Evolutionary conservation across 2,888 invertebrate genomes (phyloP), one percentile per base, ranked within the genome.

Genomic region (Augochlorella aurata): DNA sequence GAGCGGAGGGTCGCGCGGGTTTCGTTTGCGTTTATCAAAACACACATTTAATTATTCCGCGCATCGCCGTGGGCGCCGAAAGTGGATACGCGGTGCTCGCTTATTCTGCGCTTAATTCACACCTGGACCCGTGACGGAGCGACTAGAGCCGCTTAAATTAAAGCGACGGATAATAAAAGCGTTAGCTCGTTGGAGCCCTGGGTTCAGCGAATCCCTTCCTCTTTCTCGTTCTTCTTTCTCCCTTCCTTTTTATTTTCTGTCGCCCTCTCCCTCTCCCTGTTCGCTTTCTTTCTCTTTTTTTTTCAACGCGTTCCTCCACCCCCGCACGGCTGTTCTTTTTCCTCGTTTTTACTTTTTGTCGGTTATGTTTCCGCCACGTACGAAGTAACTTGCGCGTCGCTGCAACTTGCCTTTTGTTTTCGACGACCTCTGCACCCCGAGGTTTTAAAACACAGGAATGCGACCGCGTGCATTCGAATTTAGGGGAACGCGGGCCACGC

Each of bases 151-250:
- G 92, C 92, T 93, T 93, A 92, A 93, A 93, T 93, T 93, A 93
- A 93, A 93, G 90, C 92, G 83, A 81, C 92, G 92, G 93, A 93
- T 93, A 92, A 93, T 93, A 93, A 93, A 93, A 93, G 92, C 89
- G 88, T 90, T 89, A 89, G 83, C 88, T 85, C 85, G 82, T 67
- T 47, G 82, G 84, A 50, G 79, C 74, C 85, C 80, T 84, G 79
- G 84, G 73, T 79, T 77, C 87, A 82, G 75, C 80, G 84, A 79
- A 83, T 74, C 84, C 74, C 81, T 82, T 70, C 78, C 80, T 73
- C 69, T 74, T 87, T 81, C 82, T 86, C 65, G 45, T 72, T 52
- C 47, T 54, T 63, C 65, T 61, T 66, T 47, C 54, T 10, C 78
- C 45, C 63, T 38, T 79, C 71, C 72, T 66, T 61, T 50, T 65